Conservation (phyloP, 2,113 vertebrate species). For the Ptilonorhynchus violaceus region DNA sequence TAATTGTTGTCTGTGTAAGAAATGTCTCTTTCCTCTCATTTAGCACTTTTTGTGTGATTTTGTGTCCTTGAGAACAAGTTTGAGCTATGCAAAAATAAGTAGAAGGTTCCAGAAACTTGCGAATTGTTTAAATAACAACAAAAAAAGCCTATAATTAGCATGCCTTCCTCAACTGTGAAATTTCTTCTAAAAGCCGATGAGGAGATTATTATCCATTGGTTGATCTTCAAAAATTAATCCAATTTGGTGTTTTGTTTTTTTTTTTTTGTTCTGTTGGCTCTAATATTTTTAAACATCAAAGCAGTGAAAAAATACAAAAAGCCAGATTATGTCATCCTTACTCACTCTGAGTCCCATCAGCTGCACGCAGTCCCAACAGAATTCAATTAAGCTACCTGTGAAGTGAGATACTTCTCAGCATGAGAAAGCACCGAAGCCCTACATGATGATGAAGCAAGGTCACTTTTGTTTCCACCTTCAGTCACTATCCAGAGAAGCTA, state of each 20-base stretch:
- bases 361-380: background rate
- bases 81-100: background rate
- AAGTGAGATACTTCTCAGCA: background rate
- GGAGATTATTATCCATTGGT: slow-evolving; percentile 42
- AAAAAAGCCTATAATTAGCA: background rate
- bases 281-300: slow-evolving; percentile 50
- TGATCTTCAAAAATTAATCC: slow-evolving; percentile 61
- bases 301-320: slow-evolving; percentile 16
- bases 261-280: background rate
- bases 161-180: slow-evolving; percentile 1
- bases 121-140: background rate
- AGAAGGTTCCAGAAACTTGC: background rate
- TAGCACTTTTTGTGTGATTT: background rate
- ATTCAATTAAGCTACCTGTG: slow-evolving; percentile 20
- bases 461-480: slow-evolving; percentile 59
- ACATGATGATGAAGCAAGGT: slow-evolving; percentile 37
- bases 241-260: background rate
- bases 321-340: background rate
- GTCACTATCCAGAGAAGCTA: background rate
- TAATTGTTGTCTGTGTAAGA: background rate
- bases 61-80: background rate
- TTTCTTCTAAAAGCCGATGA: slow-evolving; percentile 37
- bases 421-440: background rate
- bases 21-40: background rate
- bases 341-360: background rate